Percentiles rank a stretch among this genome's conserved stretches.
phyloP scores from a whole-genome alignment of 2,113 vertebrate genomes.

The human region GRCh38 chr2:19440001-19440500 shows the following conservation, averaged over 20 bases:
- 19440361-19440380: background rate
- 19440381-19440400: background rate
- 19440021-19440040: background rate
- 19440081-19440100: background rate
- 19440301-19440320: background rate
- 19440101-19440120: background rate
- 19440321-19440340: background rate
- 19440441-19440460: conserved; percentile 67
- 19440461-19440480: background rate
- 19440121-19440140: background rate
- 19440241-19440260: background rate
- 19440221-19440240: background rate
- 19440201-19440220: background rate
- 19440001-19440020: background rate
- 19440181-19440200: background rate
- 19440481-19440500: conserved; percentile 42
- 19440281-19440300: background rate
- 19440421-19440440: conserved; percentile 24
- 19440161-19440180: background rate
- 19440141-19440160: background rate
- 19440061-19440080: background rate
- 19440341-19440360: conserved; percentile 32
- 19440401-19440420: background rate
- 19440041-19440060: background rate
- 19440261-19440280: background rate